phyloP scores from a whole-genome alignment of 1,140 invertebrate species.

The Acromyrmex heyeri region DNA sequence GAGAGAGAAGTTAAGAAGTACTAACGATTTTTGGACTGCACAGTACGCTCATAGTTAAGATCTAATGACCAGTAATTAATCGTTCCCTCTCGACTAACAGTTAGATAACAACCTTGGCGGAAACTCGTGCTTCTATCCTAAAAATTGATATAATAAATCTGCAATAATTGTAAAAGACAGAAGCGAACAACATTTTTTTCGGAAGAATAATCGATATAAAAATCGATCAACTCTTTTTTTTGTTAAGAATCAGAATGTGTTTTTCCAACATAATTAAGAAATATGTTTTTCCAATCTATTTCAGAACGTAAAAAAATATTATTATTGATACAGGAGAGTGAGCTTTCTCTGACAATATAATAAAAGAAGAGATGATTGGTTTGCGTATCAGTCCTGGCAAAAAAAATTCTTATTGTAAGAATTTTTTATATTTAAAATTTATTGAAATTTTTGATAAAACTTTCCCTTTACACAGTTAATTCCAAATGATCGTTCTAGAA shows the following conservation, averaged over 20 bases:
- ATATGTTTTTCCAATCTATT: no score
- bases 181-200: neutral
- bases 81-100: constrained; percentile 89
- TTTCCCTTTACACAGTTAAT: no score
- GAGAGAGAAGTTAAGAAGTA: constrained; percentile 45
- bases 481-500: no score
- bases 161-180: neutral
- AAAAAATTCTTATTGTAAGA: no score
- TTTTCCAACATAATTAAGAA: no score
- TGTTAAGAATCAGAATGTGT: neutral
- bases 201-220: neutral
- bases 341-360: no score
- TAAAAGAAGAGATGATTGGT: no score
- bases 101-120: constrained; percentile 89
- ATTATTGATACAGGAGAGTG: no score
- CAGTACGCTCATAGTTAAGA: constrained; percentile 88
- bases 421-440: no score
- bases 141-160: constrained; percentile 14
- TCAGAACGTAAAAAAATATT: no score
- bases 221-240: neutral
- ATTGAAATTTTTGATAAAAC: no score
- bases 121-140: constrained; percentile 87
- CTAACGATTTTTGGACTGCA: constrained; percentile 88
- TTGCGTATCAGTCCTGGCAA: no score
- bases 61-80: constrained; percentile 91